phyloP scores from a whole-genome alignment of 1,140 invertebrate genomes.

The Cydia fagiglandana region DNA sequence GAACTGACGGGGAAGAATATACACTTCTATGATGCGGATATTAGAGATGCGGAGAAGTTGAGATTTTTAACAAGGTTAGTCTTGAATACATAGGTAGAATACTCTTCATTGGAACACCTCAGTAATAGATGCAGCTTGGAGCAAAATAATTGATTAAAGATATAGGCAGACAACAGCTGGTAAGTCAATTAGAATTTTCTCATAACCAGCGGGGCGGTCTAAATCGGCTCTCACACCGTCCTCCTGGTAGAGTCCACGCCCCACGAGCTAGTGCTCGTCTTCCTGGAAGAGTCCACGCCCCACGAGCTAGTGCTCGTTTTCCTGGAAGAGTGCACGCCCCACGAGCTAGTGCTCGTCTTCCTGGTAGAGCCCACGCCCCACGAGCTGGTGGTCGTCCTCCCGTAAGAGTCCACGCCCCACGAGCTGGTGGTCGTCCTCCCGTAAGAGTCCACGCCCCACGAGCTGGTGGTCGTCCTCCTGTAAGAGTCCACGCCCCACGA shows the following conservation, averaged over 20 bases:
- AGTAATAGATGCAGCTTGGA: too few relatives aligned
- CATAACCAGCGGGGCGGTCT: constrained; percentile 98
- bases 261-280: constrained; percentile 90
- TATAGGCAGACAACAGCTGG: too few relatives aligned
- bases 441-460: too few relatives aligned
- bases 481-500: too few relatives aligned
- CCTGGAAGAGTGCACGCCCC: constrained; percentile 83
- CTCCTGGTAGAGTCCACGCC: constrained; percentile 86
- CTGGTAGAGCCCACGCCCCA: too few relatives aligned
- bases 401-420: too few relatives aligned
- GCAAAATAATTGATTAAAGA: too few relatives aligned
- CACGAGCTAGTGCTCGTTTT: constrained; percentile 93
- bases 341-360: constrained; percentile 92
- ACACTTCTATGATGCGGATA: constrained; percentile 88
- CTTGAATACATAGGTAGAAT: too few relatives aligned
- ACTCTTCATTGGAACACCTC: too few relatives aligned
- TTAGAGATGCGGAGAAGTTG: constrained; percentile 84
- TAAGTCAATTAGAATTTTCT: constrained; percentile 59
- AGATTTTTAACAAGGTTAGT: constrained; percentile 88
- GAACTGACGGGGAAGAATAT: constrained; percentile 88
- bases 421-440: constrained; percentile 93
- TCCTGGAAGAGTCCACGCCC: constrained; percentile 86
- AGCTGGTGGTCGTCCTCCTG: too few relatives aligned
- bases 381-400: too few relatives aligned
- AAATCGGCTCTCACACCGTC: constrained; percentile 97